A percentile compares a stretch with the other conserved stretches of the same genome.
Evolutionary conservation across 2,113 vertebrate species (phyloP).

Genomic region (Apteryx owenii): DNA sequence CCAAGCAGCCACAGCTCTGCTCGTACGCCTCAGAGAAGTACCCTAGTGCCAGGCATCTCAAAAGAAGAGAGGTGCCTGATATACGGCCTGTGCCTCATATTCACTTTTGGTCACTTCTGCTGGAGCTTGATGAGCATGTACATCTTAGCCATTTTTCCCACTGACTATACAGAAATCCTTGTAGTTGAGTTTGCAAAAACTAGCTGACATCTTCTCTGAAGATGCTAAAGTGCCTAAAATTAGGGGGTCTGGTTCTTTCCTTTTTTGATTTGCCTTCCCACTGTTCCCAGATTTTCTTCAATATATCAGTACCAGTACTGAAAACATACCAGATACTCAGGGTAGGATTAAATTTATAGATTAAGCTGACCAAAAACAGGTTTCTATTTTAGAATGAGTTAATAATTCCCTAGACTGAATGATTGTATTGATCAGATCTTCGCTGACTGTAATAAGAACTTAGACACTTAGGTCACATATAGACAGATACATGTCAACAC

Average conservation of each 20-base stretch:
- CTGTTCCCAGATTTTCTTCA: neutral
- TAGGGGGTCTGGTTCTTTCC: neutral
- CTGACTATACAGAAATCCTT: neutral
- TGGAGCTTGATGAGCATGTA: neutral
- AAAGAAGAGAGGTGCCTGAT: neutral
- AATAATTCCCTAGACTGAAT: too few relatives aligned
- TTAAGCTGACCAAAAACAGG: neutral
- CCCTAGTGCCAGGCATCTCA: neutral
- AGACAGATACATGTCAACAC: neutral
- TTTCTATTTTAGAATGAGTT: neutral
- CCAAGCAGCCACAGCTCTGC: neutral
- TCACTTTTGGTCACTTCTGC: neutral
- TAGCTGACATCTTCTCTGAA: neutral
- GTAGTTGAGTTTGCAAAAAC: neutral
- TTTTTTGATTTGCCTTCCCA: neutral
- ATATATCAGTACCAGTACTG: neutral
- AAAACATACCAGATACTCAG: neutral
- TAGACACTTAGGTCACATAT: neutral
- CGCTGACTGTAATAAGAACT: neutral
- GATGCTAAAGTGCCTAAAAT: neutral
- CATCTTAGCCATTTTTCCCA: neutral
- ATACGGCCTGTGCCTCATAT: neutral
- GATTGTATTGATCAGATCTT: neutral
- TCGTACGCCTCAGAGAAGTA: neutral
- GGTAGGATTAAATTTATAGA: neutral